These are phyloP conservation scores for Hartigia nigra DNA, from an alignment of 2,888 invertebrate genomes.

Conservation along the genomic window DNA sequence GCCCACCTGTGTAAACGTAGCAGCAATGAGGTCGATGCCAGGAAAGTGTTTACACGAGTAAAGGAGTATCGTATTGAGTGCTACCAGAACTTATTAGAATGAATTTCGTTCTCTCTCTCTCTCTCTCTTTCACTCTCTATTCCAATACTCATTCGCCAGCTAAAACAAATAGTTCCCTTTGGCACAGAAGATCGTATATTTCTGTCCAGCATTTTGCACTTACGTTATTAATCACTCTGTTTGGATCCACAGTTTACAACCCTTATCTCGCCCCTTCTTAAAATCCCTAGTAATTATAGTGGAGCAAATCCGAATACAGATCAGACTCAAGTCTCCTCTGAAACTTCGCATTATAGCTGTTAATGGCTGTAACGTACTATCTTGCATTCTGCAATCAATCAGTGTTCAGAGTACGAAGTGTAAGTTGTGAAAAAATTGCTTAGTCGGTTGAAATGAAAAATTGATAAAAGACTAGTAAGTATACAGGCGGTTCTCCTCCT, in stretches of 20 bases:
- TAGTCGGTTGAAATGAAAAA: not conserved
- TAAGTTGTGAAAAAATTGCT: not conserved
- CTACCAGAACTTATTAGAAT: not conserved
- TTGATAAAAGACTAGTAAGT: not conserved
- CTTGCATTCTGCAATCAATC: not conserved
- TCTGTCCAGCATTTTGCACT: not conserved
- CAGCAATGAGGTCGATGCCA: not conserved
- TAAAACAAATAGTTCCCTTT: not conserved
- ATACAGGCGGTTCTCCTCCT: not conserved
- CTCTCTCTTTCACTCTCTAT: conserved; percentile 10
- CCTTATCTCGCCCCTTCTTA: not conserved
- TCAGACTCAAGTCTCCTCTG: not conserved
- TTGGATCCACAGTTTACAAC: not conserved
- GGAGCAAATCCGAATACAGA: not conserved
- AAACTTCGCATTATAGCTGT: not conserved
- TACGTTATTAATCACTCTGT: not conserved
- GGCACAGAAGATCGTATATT: not conserved
- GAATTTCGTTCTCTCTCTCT: conserved; percentile 10
- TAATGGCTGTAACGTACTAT: not conserved
- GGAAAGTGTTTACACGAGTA: not conserved
- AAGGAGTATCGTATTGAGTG: not conserved
- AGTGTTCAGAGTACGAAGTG: too few relatives aligned
- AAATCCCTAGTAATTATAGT: not conserved
- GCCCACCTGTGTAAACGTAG: not conserved
- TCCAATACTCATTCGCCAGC: not conserved